Conservation (phyloP, 2,113 vertebrate genomes). For the Colaptes auratus region DNA sequence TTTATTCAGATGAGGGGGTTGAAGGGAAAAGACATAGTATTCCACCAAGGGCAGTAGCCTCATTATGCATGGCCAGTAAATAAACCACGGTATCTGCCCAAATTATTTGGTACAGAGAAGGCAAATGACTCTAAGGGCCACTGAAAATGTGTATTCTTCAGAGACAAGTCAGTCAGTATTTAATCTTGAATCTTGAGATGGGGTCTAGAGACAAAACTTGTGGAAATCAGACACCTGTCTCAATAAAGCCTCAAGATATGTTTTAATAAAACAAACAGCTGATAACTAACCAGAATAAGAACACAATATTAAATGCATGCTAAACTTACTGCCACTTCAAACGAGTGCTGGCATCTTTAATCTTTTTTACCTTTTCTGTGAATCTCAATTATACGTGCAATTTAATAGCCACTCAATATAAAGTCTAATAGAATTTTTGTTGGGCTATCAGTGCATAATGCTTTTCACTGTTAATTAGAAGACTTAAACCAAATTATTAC, state of each 20-base stretch:
- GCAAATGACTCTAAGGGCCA: background rate
- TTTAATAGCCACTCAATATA: background rate
- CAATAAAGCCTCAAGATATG: background rate
- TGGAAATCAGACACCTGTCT: background rate
- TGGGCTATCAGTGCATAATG: background rate
- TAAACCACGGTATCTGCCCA: background rate
- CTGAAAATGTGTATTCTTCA: background rate
- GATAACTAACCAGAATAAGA: background rate
- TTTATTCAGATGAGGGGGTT: background rate
- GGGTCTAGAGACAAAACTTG: background rate
- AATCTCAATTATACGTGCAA: constrained; percentile 17
- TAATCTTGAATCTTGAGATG: background rate
- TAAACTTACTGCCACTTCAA: constrained; percentile 17
- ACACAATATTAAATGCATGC: background rate
- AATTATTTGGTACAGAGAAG: background rate
- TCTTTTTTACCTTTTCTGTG: background rate
- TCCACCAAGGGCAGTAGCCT: background rate
- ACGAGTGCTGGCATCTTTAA: background rate
- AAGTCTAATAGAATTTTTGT: background rate
- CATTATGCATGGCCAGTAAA: background rate
- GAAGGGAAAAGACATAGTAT: background rate
- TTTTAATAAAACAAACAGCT: background rate
- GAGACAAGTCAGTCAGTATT: background rate
- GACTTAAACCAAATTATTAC: background rate
- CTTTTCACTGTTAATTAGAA: background rate